Evolutionary conservation across 2,797 vertebrate species (phyloP).

Genomic region (Neosilurus mollespiculum): DNA sequence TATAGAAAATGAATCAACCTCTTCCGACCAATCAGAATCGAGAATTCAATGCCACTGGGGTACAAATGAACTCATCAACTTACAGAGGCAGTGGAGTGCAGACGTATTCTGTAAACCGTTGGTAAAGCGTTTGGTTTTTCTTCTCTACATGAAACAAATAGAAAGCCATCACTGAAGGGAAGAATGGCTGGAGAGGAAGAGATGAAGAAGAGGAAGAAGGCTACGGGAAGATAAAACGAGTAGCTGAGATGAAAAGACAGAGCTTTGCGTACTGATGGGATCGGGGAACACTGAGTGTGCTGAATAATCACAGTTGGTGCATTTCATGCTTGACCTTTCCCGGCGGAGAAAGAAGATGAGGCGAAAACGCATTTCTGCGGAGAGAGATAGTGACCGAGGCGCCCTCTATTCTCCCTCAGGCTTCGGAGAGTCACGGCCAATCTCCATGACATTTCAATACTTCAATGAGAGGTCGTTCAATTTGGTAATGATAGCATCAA

Average conservation of each 20-base stretch:
- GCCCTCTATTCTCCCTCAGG: conserved; percentile 59
- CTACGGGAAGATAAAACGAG: conserved; percentile 11
- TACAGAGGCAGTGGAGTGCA: background rate
- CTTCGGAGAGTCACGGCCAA: conserved; percentile 52
- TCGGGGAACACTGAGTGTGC: conserved; percentile 60
- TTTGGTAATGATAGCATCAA: conserved; percentile 66
- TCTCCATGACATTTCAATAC: conserved; percentile 63
- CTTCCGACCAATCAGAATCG: background rate
- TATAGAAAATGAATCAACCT: background rate
- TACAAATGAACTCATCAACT: background rate
- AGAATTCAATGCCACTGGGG: background rate
- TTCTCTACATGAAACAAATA: background rate
- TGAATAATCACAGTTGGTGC: conserved; percentile 65
- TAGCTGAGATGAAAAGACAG: conserved; percentile 39
- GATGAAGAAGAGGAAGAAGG: conserved; percentile 20
- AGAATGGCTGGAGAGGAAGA: background rate
- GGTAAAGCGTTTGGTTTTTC: background rate
- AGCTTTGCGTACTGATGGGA: conserved; percentile 64
- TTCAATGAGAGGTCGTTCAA: conserved; percentile 61
- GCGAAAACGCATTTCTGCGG: conserved; percentile 49
- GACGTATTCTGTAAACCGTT: background rate
- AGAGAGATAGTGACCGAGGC: conserved; percentile 53
- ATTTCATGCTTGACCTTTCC: conserved; percentile 74
- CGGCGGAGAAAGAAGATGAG: conserved; percentile 51
- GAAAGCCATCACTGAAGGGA: background rate